Conservation (phyloP, 64 coral and sea anemone genomes). For the Dendronephthya gigantea region DNA sequence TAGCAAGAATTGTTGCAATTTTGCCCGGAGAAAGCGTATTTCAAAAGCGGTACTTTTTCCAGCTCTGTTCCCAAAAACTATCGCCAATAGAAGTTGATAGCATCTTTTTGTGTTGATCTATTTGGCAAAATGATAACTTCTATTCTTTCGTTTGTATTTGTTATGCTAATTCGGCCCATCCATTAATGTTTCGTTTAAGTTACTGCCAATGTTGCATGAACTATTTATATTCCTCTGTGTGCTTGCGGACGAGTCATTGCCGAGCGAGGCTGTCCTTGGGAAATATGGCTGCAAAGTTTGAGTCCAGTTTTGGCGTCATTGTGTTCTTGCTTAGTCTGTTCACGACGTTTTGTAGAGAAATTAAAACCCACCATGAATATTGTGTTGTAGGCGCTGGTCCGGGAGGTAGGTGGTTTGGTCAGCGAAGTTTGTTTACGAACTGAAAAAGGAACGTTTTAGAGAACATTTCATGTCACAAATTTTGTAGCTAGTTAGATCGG, state of each 20-base stretch:
- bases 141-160: not conserved
- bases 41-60: not conserved
- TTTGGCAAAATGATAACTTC: not conserved
- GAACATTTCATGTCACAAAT: no score
- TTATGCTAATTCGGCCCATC: not conserved
- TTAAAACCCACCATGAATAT: conserved; percentile 47
- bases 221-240: not conserved
- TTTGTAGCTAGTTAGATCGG: not conserved
- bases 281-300: not conserved
- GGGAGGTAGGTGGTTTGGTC: conserved; percentile 39
- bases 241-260: not conserved
- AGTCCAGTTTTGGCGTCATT: not conserved
- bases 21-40: not conserved
- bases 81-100: not conserved
- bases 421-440: no score
- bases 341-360: not conserved
- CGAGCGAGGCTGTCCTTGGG: not conserved
- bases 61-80: not conserved
- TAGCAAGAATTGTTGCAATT: not conserved
- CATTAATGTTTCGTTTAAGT: not conserved
- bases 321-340: not conserved
- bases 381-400: conserved; percentile 84
- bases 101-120: not conserved
- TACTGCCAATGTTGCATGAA: no score
- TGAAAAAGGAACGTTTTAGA: no score